Evolutionary conservation across 2,113 vertebrate genomes (phyloP), one percentile per base, ranked within the genome.

Genomic region (Ranitomeya variabilis): DNA sequence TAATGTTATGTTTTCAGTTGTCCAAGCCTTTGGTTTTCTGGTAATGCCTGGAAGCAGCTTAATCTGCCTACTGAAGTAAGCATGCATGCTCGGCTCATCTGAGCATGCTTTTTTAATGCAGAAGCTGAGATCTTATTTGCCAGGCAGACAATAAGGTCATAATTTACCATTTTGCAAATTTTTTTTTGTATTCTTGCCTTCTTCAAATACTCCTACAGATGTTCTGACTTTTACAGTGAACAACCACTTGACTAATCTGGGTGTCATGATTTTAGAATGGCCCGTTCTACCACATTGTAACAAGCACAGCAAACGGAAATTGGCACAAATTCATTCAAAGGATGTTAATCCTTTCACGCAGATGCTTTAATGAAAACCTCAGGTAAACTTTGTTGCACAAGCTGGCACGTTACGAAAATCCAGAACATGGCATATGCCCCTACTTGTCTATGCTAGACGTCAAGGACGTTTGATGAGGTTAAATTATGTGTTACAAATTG

Each of bases 361-460:
- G 37, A 7, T 45, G 37, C 71, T 19, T 7, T 73, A 15, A 73
- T 37, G 4, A 51, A 67, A 74, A 74, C 10, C 14, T 2, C 7
- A 45, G 16, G 45, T 15, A 14, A 45, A 74, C 9, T 8, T 18
- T 4, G 15, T 19, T 80, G 78, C 57, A 80, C 54, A 80, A 59
- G 23, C 23, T 81, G 57, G 79, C 79, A 81, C 14, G 18, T 60
- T 62, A 81, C 79, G 37, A 81, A 80, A 31, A 19, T 26, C 14
- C 26, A 81, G 18, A 31, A 31, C 79, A 31, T 60, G 55, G 73
- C 52, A 81, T 37, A 31, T 60, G 79, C 79, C 26, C 23, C 14
- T 60, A 81, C 79, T 60, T 81, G 79, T 62, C 79, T 81, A 31
- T 37, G 55, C 21, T 18, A 81, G 79, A 60, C 10, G 7, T 80